These are phyloP conservation scores for Paratilapia polleni DNA, from an alignment of 2,113 vertebrate species.

Conservation along the genomic window DNA sequence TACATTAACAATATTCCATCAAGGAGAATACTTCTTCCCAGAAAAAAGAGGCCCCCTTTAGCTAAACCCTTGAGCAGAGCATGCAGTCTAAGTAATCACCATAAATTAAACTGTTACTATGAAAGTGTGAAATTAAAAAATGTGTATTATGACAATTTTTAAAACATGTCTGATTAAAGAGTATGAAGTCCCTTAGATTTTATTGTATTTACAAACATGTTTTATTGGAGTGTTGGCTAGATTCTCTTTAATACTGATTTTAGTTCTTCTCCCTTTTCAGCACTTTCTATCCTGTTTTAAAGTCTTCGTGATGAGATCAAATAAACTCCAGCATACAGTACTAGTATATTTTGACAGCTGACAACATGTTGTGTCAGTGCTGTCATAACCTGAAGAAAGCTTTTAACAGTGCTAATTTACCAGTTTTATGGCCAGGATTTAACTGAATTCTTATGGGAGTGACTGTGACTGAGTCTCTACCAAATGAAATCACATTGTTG, in stretches of 20 bases:
- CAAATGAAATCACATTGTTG: constrained; percentile 10
- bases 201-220: neutral
- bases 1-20: neutral
- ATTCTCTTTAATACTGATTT: neutral
- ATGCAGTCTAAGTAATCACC: neutral
- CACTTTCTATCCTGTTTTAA: neutral
- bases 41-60: neutral
- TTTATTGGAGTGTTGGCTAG: neutral
- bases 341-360: neutral
- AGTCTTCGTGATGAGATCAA: neutral
- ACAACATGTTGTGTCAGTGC: neutral
- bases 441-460: neutral
- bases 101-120: neutral
- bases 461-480: neutral
- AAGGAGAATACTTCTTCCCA: neutral
- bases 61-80: neutral
- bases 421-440: neutral
- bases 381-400: neutral
- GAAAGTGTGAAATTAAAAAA: neutral
- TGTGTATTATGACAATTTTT: neutral
- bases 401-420: neutral
- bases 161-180: neutral
- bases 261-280: neutral
- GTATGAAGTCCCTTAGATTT: neutral
- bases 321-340: too few species aligned